Conservation (phyloP, 2,113 vertebrate genomes). For the Pelusios castaneus region DNA sequence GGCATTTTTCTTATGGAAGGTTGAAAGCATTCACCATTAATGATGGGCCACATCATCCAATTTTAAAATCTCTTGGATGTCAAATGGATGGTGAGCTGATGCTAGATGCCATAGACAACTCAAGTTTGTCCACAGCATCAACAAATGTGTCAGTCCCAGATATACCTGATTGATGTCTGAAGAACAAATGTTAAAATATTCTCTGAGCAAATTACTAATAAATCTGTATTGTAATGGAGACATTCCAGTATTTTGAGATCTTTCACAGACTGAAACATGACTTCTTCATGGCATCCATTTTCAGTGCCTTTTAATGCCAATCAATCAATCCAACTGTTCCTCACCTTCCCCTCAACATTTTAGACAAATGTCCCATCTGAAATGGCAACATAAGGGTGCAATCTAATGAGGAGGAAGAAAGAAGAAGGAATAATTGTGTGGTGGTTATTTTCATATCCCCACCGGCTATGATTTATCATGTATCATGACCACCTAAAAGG, state of each 20-base stretch:
- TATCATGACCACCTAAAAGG: no score
- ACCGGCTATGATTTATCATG: no score
- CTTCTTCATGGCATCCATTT: background rate
- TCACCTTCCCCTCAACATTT: no score
- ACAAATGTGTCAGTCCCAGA: background rate
- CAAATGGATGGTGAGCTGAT: background rate
- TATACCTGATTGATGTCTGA: background rate
- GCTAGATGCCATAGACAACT: background rate
- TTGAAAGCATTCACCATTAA: background rate
- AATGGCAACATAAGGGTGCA: no score
- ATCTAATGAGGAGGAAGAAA: no score
- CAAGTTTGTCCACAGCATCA: background rate
- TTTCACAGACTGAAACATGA: background rate
- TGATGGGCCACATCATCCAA: background rate
- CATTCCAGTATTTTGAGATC: background rate
- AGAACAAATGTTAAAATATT: background rate
- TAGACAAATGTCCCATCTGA: no score
- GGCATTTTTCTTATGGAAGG: background rate
- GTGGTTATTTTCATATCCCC: no score
- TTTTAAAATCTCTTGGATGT: background rate
- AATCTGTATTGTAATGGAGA: no score
- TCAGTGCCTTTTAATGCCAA: background rate
- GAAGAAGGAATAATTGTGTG: no score
- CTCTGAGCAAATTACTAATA: background rate
- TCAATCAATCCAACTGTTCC: no score